phyloP scores from a whole-genome alignment of 2,797 vertebrate genomes.

The Spizella passerina region DNA sequence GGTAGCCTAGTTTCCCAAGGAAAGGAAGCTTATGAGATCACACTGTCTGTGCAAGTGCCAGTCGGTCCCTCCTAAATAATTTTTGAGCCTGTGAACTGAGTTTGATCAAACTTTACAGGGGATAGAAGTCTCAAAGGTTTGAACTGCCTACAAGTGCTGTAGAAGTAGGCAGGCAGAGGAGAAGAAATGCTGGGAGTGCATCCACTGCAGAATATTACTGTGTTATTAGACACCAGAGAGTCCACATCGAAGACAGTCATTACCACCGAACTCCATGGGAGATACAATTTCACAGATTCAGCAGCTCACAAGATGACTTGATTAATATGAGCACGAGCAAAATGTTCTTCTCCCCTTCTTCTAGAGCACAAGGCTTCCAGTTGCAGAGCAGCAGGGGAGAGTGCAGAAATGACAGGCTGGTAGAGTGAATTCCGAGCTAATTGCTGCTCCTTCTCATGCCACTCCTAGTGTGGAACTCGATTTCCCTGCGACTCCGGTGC shows the following conservation, averaged over 20 bases:
- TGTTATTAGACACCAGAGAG: background rate
- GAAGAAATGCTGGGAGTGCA: background rate
- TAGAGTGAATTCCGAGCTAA: background rate
- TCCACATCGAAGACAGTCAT: background rate
- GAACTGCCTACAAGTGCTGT: background rate
- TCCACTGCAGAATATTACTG: background rate
- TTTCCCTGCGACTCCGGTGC: background rate
- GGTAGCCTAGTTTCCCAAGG: conserved; percentile 39
- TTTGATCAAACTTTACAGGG: background rate
- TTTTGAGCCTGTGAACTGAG: conserved; percentile 13
- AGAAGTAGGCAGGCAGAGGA: background rate
- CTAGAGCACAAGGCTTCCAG: background rate
- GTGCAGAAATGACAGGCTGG: background rate
- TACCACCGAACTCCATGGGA: background rate
- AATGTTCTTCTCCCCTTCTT: conserved; percentile 12
- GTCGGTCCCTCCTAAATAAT: conserved; percentile 19
- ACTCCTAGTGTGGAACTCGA: background rate
- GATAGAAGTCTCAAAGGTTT: background rate
- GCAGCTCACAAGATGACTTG: background rate
- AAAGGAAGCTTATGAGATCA: conserved; percentile 32
- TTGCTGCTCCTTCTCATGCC: background rate
- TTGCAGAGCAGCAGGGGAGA: background rate
- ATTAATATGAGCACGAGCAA: background rate
- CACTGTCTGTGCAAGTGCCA: conserved; percentile 45
- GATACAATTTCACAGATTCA: conserved; percentile 1